phyloP scores from a whole-genome alignment of 1,140 invertebrate species.

The Sminthurides bifidus region DNA sequence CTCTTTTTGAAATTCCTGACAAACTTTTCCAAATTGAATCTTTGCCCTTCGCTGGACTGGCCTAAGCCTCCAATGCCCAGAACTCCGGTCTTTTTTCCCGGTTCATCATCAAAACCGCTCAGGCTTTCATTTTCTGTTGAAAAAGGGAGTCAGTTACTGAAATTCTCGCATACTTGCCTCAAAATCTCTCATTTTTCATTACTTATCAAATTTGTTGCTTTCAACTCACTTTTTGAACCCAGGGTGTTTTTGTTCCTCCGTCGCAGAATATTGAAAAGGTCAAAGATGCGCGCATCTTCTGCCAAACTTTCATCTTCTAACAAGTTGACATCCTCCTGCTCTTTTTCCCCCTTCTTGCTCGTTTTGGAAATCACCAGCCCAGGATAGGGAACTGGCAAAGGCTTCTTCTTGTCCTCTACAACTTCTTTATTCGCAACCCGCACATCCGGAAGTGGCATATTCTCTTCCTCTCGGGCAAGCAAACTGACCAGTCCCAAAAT shows the following conservation, averaged over 20 bases:
- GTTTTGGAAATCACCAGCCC: no score
- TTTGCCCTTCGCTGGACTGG: neutral
- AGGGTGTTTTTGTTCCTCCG: neutral
- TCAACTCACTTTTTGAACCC: neutral
- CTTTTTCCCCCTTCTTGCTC: neutral
- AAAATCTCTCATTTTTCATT: neutral
- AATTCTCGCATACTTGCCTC: no score
- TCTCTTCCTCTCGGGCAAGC: neutral
- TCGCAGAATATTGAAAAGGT: neutral
- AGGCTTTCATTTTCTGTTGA: slow-evolving; percentile 6
- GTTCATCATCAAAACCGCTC: slow-evolving; percentile 10
- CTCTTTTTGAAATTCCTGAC: slow-evolving; percentile 1
- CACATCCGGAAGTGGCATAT: no score
- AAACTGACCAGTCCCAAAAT: neutral
- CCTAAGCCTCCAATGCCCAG: no score
- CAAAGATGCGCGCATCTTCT: neutral
- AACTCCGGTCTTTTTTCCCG: neutral
- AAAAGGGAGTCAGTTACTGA: neutral
- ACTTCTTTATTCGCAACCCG: no score
- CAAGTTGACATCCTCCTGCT: neutral
- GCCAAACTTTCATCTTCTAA: neutral
- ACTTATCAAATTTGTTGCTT: neutral
- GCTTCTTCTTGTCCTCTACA: no score
- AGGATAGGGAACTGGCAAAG: no score
- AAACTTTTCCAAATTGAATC: neutral